Evolutionary conservation across 1,140 invertebrate genomes (phyloP).

Genomic region (Rhyacophila brunnea): DNA sequence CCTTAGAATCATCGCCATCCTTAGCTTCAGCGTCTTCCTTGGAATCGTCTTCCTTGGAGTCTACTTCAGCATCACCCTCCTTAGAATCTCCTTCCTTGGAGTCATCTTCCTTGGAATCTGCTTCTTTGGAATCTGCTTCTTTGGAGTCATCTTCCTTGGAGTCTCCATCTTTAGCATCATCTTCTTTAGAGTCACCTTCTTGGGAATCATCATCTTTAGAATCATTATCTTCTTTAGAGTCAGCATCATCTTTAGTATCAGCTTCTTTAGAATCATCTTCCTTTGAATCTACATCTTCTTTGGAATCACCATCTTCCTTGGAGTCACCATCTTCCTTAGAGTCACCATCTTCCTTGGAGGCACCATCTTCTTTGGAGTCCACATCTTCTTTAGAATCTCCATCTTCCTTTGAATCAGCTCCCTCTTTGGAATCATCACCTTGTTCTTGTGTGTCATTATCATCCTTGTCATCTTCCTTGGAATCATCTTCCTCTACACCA

Average conservation of each 20-base stretch:
- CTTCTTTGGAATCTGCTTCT: constrained; percentile 26
- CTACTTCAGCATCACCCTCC: constrained; percentile 38
- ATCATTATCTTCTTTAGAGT: constrained; percentile 39
- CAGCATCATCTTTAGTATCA: constrained; percentile 26
- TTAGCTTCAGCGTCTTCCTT: constrained; percentile 25
- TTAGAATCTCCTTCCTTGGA: constrained; percentile 34
- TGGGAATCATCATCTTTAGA: constrained; percentile 35
- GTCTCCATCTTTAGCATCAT: constrained; percentile 36
- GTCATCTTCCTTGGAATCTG: constrained; percentile 29
- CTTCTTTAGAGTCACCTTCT: constrained; percentile 31
- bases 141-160: constrained; percentile 35
- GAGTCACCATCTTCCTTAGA: constrained; percentile 36
- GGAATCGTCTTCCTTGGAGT: constrained; percentile 32
- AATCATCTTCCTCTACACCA: constrained; percentile 39
- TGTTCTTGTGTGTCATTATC: constrained; percentile 45
- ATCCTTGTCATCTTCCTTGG: constrained; percentile 38
- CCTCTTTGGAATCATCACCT: constrained; percentile 42
- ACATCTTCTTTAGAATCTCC: constrained; percentile 43
- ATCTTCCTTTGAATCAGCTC: constrained; percentile 41
- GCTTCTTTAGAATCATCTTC: constrained; percentile 31
- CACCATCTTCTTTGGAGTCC: constrained; percentile 34
- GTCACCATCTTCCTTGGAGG: constrained; percentile 39
- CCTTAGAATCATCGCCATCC: constrained; percentile 19
- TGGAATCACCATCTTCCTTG: constrained; percentile 33
- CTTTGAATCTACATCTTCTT: constrained; percentile 22